Evolutionary conservation across 2,888 invertebrate species (phyloP), one percentile per base, ranked within the genome.

Genomic region (Cryptophagus acutangulus): DNA sequence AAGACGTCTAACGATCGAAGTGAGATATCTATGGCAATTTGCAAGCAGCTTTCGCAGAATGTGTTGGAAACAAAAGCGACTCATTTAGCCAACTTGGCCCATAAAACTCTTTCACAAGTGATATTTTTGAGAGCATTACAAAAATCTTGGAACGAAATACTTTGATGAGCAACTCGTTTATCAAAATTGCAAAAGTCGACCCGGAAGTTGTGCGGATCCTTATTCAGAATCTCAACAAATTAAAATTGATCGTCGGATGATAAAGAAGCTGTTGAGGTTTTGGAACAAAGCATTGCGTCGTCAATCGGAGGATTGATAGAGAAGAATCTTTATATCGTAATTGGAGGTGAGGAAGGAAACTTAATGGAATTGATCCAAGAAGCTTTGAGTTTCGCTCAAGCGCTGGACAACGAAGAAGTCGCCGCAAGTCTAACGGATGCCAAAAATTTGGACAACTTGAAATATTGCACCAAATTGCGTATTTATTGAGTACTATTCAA

Each of bases 331-430:
- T 73, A 77, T 54, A 66, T 72, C 38, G 59, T 82, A 26, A 57
- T 81, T 15, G 68, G 74, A 41, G 72, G 74, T 29, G 55, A 58
- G 18, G 59, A 65, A 18, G 48, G 52, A 18, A 56, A 51, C 2
- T 55, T 68, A 5, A 57, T 63, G 35, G 66, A 65, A 10, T 65
- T 78, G 46, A 67, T 84, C 6, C 65, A 75, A 2, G 83, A 85
- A 63, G 82, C 84, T 0, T 72, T 79, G 0, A 81, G 82, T 14
- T 71, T 86, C 12, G 84, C 85, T 1, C 78, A 75, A 66, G 79
- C 84, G 30, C 67, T 86, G 13, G 83, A 83, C 2, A 73, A 83
- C 71, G 74, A 75, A 47, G 77, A 78, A 9, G 77, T 81, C 1
- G 81, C 79, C 1, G 71, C 72, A 36, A 55, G 59, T 28, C 48